These are phyloP conservation scores for Furcula furcula DNA, from an alignment of 2,888 invertebrate genomes.

Conservation along the genomic window DNA sequence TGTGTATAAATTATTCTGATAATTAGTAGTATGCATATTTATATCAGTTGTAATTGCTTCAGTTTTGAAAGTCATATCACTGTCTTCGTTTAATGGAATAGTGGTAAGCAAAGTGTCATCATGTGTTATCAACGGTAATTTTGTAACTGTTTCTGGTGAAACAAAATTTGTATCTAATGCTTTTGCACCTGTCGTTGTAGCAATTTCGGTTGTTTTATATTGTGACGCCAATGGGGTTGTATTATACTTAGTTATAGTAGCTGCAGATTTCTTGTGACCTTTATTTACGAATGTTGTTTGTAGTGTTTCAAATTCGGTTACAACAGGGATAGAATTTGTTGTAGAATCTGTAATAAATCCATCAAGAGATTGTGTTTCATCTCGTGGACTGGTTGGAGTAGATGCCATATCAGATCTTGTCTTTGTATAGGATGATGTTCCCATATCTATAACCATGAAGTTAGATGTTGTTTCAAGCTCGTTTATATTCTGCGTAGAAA, in stretches of 20 bases:
- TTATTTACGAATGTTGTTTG: not conserved
- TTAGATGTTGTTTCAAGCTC: not conserved
- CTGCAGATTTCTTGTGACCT: not conserved
- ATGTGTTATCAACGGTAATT: not conserved
- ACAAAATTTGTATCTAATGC: not conserved
- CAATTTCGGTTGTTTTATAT: not conserved
- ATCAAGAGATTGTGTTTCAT: too few relatives aligned
- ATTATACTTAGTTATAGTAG: not conserved
- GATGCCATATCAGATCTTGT: not conserved
- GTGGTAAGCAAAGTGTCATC: not conserved
- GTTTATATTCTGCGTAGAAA: not conserved
- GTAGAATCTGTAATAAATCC: not conserved
- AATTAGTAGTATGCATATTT: conserved; percentile 3
- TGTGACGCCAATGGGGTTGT: not conserved
- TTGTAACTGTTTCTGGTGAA: not conserved
- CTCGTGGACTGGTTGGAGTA: not conserved
- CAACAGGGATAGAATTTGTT: not conserved
- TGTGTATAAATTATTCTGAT: conserved; percentile 1
- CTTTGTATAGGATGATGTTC: not conserved
- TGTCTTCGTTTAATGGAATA: not conserved
- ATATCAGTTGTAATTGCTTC: conserved; percentile 3
- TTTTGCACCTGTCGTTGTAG: not conserved
- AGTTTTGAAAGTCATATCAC: conserved; percentile 5
- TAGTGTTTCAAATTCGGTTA: not conserved
- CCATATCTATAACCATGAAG: not conserved